phyloP scores from a whole-genome alignment of 2,113 vertebrate genomes.

The Pterocles orientalis region DNA sequence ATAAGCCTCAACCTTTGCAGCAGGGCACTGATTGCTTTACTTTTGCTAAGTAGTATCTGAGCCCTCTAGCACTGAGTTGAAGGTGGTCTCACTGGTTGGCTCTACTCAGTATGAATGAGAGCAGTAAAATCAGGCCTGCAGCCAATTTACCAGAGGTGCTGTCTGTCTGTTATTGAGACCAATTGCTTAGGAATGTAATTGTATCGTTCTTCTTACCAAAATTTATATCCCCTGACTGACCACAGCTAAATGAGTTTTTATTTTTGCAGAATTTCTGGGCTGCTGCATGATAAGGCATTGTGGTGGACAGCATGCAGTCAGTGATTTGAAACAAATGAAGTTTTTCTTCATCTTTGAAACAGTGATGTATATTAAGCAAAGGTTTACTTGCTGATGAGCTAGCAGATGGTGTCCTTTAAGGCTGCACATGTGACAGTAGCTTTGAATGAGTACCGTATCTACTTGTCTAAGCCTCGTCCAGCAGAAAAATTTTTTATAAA shows the following conservation, averaged over 20 bases:
- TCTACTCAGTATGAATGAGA: not conserved
- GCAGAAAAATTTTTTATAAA: not conserved
- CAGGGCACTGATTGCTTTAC: not conserved
- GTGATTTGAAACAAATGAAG: conserved; percentile 1
- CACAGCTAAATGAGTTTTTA: not conserved
- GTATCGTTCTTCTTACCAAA: conserved; percentile 9
- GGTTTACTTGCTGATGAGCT: not conserved
- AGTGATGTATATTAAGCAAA: not conserved
- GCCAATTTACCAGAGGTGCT: not conserved
- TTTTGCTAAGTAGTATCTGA: not conserved
- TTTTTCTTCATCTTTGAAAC: not conserved
- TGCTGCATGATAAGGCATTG: not conserved
- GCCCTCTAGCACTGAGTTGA: not conserved
- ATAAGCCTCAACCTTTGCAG: not conserved
- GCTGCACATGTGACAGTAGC: not conserved
- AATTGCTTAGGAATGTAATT: conserved; percentile 1
- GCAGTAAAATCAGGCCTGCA: not conserved
- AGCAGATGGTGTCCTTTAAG: not conserved
- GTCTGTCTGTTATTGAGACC: not conserved
- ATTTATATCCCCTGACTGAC: conserved; percentile 1
- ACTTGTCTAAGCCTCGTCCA: not conserved
- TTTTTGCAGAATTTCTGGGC: conserved; percentile 17
- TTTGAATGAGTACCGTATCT: not conserved
- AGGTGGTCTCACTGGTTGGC: not conserved
- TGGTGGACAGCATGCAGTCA: not conserved